Percentiles rank a stretch among this genome's conserved stretches.
phyloP scores from a whole-genome alignment of 2,888 invertebrate species.

The Eudemis profundana region DNA sequence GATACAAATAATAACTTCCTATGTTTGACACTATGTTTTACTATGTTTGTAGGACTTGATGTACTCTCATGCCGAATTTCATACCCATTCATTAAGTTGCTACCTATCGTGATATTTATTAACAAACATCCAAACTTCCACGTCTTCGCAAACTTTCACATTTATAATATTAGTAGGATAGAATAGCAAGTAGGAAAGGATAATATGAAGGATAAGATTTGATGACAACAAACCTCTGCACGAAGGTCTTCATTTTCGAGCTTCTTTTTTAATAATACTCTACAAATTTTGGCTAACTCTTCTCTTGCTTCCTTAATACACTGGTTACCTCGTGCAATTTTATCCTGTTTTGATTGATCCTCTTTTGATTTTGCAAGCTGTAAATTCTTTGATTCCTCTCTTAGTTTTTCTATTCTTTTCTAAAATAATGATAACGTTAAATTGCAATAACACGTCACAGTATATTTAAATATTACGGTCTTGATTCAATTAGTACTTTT shows the following conservation, averaged over 20 bases:
- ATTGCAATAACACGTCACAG: background rate
- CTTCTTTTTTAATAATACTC: slow-evolving; percentile 66
- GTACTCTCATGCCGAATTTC: too few relatives aligned
- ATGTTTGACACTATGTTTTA: too few relatives aligned
- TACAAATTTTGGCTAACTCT: slow-evolving; percentile 70
- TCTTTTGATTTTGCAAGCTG: slow-evolving; percentile 57
- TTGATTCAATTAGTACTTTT: too few relatives aligned
- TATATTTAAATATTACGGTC: background rate
- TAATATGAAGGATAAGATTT: background rate
- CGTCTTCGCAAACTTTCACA: too few relatives aligned
- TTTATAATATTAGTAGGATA: too few relatives aligned
- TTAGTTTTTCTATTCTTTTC: slow-evolving; percentile 58
- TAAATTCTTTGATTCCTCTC: slow-evolving; percentile 53
- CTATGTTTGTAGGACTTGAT: too few relatives aligned
- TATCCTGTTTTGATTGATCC: slow-evolving; percentile 56
- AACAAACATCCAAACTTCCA: too few relatives aligned
- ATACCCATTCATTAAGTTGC: too few relatives aligned
- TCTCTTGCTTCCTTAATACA: slow-evolving; percentile 69
- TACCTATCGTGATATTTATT: too few relatives aligned
- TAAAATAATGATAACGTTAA: slow-evolving; percentile 46
- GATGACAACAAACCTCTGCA: slow-evolving; percentile 59
- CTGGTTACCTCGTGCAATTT: slow-evolving; percentile 64
- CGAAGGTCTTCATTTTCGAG: slow-evolving; percentile 71
- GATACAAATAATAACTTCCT: too few relatives aligned
- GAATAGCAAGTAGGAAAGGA: too few relatives aligned